These are phyloP conservation scores for Trichoplusia ni DNA, from an alignment of 1,140 invertebrate genomes.

Conservation along the genomic window DNA sequence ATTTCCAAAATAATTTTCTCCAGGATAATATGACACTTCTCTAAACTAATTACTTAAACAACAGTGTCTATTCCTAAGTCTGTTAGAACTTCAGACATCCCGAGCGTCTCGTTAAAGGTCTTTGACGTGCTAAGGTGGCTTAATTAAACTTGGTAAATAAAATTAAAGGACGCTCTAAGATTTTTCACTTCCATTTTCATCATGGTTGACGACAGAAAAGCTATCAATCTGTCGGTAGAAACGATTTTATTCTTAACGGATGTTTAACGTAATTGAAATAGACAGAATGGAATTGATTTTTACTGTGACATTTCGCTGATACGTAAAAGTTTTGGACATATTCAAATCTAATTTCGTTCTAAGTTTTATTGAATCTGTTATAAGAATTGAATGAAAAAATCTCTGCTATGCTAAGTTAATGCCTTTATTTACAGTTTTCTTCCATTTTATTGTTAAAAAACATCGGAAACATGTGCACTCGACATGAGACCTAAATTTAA, in stretches of 20 bases:
- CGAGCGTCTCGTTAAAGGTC: slow-evolving; percentile 7
- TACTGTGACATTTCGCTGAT: not conserved
- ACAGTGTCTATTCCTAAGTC: slow-evolving; percentile 5
- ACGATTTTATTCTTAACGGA: slow-evolving; percentile 6
- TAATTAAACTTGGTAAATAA: slow-evolving; percentile 7
- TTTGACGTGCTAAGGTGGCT: not conserved
- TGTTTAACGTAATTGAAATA: not conserved
- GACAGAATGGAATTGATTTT: not conserved
- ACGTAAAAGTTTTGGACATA: too few relatives aligned
- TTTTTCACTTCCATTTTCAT: slow-evolving; percentile 1
- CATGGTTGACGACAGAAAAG: slow-evolving; percentile 2
- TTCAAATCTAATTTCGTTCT: too few relatives aligned
- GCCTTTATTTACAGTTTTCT: too few relatives aligned
- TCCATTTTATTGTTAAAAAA: too few relatives aligned
- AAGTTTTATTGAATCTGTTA: too few relatives aligned
- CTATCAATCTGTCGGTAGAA: slow-evolving; percentile 5
- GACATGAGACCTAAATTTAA: too few relatives aligned
- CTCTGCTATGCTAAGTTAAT: too few relatives aligned
- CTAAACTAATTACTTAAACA: slow-evolving; percentile 11
- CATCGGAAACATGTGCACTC: too few relatives aligned
- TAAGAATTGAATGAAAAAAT: too few relatives aligned
- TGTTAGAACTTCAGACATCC: slow-evolving; percentile 7
- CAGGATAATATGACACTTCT: slow-evolving; percentile 4
- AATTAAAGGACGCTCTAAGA: slow-evolving; percentile 5
- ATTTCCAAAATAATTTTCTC: not conserved